Evolutionary conservation across 1,140 invertebrate genomes (phyloP), one percentile per base, ranked within the genome.

Genomic region (Gonioctena quinquepunctata): DNA sequence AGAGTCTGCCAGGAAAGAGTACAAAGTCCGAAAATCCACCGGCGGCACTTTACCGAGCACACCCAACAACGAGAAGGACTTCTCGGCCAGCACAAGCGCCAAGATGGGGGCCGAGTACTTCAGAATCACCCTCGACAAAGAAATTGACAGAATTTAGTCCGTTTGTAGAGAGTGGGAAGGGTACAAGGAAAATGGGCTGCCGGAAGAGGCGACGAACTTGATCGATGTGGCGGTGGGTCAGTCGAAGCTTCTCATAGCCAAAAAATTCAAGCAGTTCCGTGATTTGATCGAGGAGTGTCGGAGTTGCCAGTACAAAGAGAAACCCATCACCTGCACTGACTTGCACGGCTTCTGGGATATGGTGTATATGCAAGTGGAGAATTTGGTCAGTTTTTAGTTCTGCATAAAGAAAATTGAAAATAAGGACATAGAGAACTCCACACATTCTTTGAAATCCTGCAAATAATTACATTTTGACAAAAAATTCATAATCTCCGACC

Each of bases 341-440:
- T 82, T 93, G 0, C 88, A 92, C 81, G 92, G 91, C 2, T 93
- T 92, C 83, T 93, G 92, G 92, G 91, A 92, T 49, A 90, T 92
- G 89, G 83, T 91, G 5, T 87, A 87, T 54, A 88, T 89, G 69
- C 90, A 93, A 76, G 73, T 81, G 3, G 83, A 83, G 4, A 84
- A 90, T 73, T 83, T 89, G 13, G 81, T n/a, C n/a, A n/a, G n/a
- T n/a, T n/a, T n/a, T n/a, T n/a, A n/a, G n/a, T n/a, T n/a, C n/a
- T n/a, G n/a, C n/a, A n/a, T n/a, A n/a, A n/a, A n/a, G n/a, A n/a
- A n/a, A n/a, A n/a, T n/a, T n/a, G n/a, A n/a, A n/a, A n/a, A n/a
- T n/a, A n/a, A n/a, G n/a, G n/a, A n/a, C n/a, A n/a, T n/a, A n/a
- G n/a, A n/a, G n/a, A n/a, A n/a, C n/a, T n/a, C n/a, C n/a, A n/a